Base-by-base conservation (phyloP, 2,797 vertebrate species). In the Falco rusticolus region DNA sequence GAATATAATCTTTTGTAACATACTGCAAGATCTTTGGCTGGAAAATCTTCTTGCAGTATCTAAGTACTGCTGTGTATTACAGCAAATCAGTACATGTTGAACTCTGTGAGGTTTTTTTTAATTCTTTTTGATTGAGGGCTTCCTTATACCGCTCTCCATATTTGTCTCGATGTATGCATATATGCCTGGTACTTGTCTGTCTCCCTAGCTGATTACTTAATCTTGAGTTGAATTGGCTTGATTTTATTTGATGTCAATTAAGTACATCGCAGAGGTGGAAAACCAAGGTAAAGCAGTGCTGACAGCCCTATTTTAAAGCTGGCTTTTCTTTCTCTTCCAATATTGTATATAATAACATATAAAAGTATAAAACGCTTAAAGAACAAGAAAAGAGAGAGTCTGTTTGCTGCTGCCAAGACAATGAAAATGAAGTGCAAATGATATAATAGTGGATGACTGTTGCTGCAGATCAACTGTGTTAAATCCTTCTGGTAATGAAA, bases 361-460 rank as follows among this genome's bases (percentile, higher is more conserved):
- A 18, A 47, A 94, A 84, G 13, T 78, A 69, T 79, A 79, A 85
- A 91, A 89, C 16, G 9, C 33, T 87, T 78, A 47, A 90, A 57
- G 24, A 51, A 63, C 50, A 75, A 45, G 3, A 39, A 50, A 41
- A 31, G 13, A 57, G 13, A 57, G 14, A 64, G 9, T 70, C 26
- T 22, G 13, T 56, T 84, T 86, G 22, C 53, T 87, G 25, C 61
- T 92, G 74, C 83, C 91, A 94, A 92, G 76, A 29, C 60, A 87
- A 87, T 80, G 51, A 90, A 96, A 96, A 93, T 57, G 37, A 92
- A 91, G 45, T 65, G 56, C 3, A 17, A 91, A 90, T 71, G 12
- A 75, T 94, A 69, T 31, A 68, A 61, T 92, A 87, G 91, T 78
- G 63, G 63, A 56, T 82, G 65, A 61, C 29, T n/a, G 59, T 91